A percentile compares a stretch with the other conserved stretches of the same genome.
Conservation (phyloP, 2,797 vertebrate genomes). For the Tokudaia tokunoshimensis region DNA sequence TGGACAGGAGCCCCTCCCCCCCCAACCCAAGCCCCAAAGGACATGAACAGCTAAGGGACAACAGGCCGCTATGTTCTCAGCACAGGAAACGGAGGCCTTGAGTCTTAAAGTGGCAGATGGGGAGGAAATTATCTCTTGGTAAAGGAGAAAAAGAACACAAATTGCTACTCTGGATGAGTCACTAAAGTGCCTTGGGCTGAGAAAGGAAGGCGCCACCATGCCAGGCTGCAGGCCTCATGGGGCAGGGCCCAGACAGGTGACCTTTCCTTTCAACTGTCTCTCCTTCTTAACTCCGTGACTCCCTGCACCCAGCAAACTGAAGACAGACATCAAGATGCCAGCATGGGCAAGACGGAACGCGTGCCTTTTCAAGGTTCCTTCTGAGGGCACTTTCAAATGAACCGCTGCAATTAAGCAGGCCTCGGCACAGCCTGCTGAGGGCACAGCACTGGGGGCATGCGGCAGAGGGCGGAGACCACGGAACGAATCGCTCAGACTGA, state of each 20-base stretch:
- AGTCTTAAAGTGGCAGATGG: constrained; percentile 70
- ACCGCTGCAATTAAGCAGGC: neutral
- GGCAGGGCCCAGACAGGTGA: neutral
- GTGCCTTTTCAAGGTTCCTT: neutral
- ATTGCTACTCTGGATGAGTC: neutral
- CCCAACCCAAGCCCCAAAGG: constrained; percentile 41
- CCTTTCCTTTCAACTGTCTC: neutral
- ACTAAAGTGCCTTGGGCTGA: neutral
- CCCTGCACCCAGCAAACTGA: neutral
- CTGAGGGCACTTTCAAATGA: neutral
- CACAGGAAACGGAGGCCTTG: constrained; percentile 50
- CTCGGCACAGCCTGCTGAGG: neutral
- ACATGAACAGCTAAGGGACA: constrained; percentile 71
- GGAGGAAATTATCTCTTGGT: constrained; percentile 70
- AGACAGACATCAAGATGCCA: neutral
- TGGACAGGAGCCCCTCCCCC: constrained; percentile 29
- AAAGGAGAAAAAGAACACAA: constrained; percentile 62
- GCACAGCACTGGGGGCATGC: neutral
- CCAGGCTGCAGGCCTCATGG: neutral
- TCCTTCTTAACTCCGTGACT: neutral
- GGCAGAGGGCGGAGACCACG: neutral
- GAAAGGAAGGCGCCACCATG: neutral
- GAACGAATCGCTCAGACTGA: neutral
- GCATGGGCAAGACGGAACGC: neutral
- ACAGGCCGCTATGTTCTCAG: constrained; percentile 65